These are phyloP conservation scores for Cerceris rybyensis DNA, from an alignment of 2,888 invertebrate genomes.

Conservation along the genomic window DNA sequence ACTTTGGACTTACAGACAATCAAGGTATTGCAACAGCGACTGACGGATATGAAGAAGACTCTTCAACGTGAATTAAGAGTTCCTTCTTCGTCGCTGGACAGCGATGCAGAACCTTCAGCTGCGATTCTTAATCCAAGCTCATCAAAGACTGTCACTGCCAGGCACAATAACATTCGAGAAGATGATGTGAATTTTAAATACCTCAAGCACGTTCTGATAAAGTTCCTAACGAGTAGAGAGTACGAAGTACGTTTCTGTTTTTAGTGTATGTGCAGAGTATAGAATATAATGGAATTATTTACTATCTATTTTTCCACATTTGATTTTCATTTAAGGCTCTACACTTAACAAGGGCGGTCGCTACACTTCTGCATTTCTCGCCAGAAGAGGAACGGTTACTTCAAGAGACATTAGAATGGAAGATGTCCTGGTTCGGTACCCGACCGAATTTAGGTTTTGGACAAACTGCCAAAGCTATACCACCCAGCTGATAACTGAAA, in stretches of 20 bases:
- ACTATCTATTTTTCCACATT: background rate
- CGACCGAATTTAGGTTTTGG: conserved; percentile 84
- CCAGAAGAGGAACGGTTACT: conserved; percentile 94
- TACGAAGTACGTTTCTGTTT: conserved; percentile 82
- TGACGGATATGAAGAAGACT: conserved; percentile 95
- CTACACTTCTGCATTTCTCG: conserved; percentile 91
- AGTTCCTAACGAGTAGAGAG: conserved; percentile 95
- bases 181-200: conserved; percentile 92
- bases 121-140: conserved; percentile 87
- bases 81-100: conserved; percentile 83
- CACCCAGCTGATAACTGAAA: conserved; percentile 84
- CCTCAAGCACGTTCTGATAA: conserved; percentile 95
- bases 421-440: conserved; percentile 88
- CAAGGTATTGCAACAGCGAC: conserved; percentile 92
- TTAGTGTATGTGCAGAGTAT: background rate
- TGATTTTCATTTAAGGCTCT: conserved; percentile 85
- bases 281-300: background rate
- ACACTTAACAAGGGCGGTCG: conserved; percentile 94
- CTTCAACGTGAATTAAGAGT: conserved; percentile 91
- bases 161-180: conserved; percentile 79
- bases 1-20: conserved; percentile 86
- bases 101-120: conserved; percentile 84
- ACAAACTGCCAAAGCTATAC: conserved; percentile 84
- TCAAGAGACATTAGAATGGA: conserved; percentile 90
- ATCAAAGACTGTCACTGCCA: conserved; percentile 82